Conservation (phyloP, 2,113 vertebrate species). For the Hepsetus odoe region DNA sequence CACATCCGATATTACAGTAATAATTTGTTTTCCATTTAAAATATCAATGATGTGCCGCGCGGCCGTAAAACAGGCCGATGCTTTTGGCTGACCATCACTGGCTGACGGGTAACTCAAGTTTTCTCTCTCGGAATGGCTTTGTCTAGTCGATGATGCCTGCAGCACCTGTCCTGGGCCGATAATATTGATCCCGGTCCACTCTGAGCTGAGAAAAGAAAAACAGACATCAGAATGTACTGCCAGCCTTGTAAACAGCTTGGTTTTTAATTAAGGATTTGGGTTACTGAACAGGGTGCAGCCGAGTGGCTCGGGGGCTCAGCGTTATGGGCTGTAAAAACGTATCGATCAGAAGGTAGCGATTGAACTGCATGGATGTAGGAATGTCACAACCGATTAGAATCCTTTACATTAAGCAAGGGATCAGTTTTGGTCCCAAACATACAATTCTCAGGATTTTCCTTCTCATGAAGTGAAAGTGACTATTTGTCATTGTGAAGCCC, state of each 20-base stretch:
- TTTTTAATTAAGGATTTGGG: background rate
- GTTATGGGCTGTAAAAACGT: background rate
- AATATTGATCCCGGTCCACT: background rate
- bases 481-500: no score
- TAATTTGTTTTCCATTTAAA: background rate
- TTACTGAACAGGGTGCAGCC: background rate
- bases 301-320: background rate
- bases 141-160: background rate
- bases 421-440: background rate
- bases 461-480: background rate
- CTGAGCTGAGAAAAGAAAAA: background rate
- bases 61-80: background rate
- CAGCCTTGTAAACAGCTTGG: background rate
- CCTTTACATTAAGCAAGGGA: background rate
- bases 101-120: background rate
- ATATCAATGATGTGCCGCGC: no score
- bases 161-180: background rate
- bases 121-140: conserved; percentile 6
- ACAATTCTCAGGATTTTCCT: background rate
- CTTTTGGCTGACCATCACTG: background rate
- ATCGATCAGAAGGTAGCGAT: background rate
- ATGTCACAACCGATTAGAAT: background rate
- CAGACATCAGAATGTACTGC: conserved; percentile 1
- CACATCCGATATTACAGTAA: background rate
- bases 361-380: background rate